Evolutionary conservation across 1,140 invertebrate genomes (phyloP).

Genomic region (Hydropsyche tenuis): DNA sequence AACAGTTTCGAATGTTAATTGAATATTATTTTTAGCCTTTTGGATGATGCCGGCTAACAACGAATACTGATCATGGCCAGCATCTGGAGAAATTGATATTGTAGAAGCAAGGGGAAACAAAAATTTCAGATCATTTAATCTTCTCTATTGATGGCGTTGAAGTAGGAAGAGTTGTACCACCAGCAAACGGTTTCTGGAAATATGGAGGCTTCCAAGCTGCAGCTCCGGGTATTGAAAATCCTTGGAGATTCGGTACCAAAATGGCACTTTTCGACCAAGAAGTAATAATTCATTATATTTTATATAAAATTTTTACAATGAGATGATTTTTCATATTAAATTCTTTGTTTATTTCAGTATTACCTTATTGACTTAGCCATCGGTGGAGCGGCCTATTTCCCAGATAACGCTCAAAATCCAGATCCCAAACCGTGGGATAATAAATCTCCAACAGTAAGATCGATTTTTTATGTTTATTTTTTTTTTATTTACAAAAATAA

Average conservation of each 20-base stretch:
- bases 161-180: constrained; percentile 54
- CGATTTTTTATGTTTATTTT: no score
- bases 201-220: constrained; percentile 55
- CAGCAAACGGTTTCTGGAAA: constrained; percentile 59
- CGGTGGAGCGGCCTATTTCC: constrained; percentile 68
- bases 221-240: constrained; percentile 55
- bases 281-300: constrained; percentile 50
- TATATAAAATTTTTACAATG: not conserved
- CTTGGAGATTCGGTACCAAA: constrained; percentile 59
- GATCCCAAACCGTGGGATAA: constrained; percentile 67
- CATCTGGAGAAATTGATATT: constrained; percentile 65
- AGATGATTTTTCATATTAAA: constrained; percentile 12
- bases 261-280: constrained; percentile 64
- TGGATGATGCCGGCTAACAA: constrained; percentile 68
- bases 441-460: constrained; percentile 60
- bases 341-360: constrained; percentile 62
- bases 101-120: constrained; percentile 67
- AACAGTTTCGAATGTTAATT: no score
- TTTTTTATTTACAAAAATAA: constrained; percentile 53
- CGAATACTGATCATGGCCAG: constrained; percentile 64
- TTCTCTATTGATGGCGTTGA: constrained; percentile 60
- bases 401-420: constrained; percentile 62
- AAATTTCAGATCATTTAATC: constrained; percentile 60
- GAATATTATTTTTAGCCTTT: constrained; percentile 62
- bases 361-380: constrained; percentile 72